These are phyloP conservation scores for Sipha flava DNA, from an alignment of 1,140 invertebrate genomes.

Conservation along the genomic window DNA sequence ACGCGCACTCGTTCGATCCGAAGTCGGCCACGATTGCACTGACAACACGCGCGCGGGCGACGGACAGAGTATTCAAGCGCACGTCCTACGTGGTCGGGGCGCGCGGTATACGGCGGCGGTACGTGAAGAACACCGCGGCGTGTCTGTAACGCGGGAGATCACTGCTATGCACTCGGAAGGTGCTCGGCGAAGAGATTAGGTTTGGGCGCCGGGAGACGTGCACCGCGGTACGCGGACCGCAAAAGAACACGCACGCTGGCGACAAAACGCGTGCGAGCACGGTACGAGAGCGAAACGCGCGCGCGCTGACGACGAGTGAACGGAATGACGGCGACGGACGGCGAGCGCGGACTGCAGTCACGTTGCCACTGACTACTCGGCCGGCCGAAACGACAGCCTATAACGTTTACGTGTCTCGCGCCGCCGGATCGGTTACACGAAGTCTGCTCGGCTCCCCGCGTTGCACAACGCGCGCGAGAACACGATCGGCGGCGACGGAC, in stretches of 20 bases:
- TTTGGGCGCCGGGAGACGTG: neutral
- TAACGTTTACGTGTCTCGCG: neutral
- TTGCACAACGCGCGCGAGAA: neutral
- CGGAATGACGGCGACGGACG: neutral
- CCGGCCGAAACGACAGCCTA: neutral
- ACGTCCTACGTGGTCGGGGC: too few relatives aligned
- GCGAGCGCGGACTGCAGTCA: conserved; percentile 5
- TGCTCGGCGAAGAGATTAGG: too few relatives aligned
- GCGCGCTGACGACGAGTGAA: neutral
- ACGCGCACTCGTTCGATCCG: neutral
- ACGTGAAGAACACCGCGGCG: too few relatives aligned
- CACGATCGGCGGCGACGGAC: neutral
- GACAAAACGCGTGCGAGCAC: neutral
- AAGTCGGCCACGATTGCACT: too few relatives aligned
- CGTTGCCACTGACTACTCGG: conserved; percentile 18
- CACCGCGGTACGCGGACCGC: neutral
- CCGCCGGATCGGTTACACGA: conserved; percentile 17
- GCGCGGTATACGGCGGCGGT: too few relatives aligned
- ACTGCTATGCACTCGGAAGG: too few relatives aligned
- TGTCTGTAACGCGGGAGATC: too few relatives aligned
- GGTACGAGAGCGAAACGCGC: neutral
- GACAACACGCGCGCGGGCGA: neutral
- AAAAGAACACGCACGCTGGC: neutral
- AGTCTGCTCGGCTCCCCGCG: neutral
- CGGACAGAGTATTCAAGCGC: too few relatives aligned